Conservation (phyloP, 2,888 invertebrate species). For the Odontomyia ornata region DNA sequence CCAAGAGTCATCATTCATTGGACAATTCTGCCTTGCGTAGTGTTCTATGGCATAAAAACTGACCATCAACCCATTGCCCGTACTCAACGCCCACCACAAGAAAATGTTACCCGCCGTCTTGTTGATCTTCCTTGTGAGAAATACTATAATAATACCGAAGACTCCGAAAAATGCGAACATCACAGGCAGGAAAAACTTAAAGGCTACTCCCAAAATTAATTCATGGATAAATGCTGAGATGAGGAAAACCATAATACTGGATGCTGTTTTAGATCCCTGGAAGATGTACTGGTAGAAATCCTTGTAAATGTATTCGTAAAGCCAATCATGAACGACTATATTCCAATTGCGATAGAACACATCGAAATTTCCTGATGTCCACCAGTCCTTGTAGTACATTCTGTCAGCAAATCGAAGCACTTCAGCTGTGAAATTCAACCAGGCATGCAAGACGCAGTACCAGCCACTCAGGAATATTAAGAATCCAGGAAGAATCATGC, state of each 20-base stretch:
- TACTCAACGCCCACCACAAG: constrained; percentile 78
- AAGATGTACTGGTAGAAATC: constrained; percentile 67
- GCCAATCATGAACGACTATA: constrained; percentile 88
- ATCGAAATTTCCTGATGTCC: constrained; percentile 81
- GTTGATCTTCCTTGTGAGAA: constrained; percentile 61
- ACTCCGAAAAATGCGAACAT: constrained; percentile 78
- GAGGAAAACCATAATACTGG: constrained; percentile 72
- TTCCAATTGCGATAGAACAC: constrained; percentile 90
- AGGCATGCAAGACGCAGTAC: constrained; percentile 84
- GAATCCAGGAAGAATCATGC: constrained; percentile 75
- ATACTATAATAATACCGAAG: constrained; percentile 69
- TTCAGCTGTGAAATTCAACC: constrained; percentile 91
- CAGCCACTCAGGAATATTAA: constrained; percentile 75
- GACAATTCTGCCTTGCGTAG: constrained; percentile 80
- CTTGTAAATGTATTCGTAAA: constrained; percentile 83
- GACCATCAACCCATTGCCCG: constrained; percentile 71
- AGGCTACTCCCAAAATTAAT: constrained; percentile 76
- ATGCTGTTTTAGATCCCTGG: constrained; percentile 61
- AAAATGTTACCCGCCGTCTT: constrained; percentile 73
- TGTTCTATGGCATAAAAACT: constrained; percentile 83
- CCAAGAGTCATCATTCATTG: neutral
- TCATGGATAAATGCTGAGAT: constrained; percentile 87
- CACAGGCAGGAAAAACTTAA: constrained; percentile 88
- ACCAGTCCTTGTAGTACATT: constrained; percentile 86
- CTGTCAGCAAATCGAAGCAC: constrained; percentile 83